Percentiles rank a stretch among this genome's conserved stretches.
Evolutionary conservation across 23 tunicate species (phyloP).

Genomic region (Trididemnum nubilum): DNA sequence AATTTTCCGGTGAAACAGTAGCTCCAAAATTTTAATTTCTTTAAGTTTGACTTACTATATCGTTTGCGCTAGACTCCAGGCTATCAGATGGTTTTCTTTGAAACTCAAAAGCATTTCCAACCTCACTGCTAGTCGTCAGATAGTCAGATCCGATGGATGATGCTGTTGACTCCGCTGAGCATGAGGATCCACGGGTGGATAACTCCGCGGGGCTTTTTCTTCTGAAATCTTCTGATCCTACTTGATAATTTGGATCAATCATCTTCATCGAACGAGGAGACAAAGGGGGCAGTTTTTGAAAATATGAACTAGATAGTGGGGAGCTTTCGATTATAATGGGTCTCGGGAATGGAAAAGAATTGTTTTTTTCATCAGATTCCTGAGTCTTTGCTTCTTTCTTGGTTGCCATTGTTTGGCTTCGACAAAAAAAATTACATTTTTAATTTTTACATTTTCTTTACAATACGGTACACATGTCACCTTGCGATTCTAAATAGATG

Average conservation of each 20-base stretch:
- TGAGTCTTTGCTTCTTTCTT: neutral
- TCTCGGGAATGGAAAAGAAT: neutral
- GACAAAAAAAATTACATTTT: too few species aligned
- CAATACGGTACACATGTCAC: too few species aligned
- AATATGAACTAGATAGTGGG: conserved; percentile 49
- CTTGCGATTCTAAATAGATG: too few species aligned
- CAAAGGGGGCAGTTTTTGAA: conserved; percentile 46
- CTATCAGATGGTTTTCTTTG: conserved; percentile 30
- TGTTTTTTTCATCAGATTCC: neutral
- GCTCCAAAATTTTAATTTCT: too few species aligned
- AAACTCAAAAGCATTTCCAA: conserved; percentile 18
- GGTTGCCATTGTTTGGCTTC: too few species aligned
- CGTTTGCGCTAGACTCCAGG: conserved; percentile 5
- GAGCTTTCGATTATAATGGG: conserved; percentile 20
- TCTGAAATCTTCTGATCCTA: neutral
- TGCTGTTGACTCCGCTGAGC: conserved; percentile 31
- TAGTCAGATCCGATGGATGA: conserved; percentile 45
- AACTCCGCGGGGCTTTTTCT: conserved; percentile 1
- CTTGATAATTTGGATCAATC: conserved; percentile 28
- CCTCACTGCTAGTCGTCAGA: conserved; percentile 20
- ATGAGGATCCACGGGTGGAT: conserved; percentile 7
- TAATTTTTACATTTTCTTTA: too few species aligned
- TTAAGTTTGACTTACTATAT: conserved; percentile 58
- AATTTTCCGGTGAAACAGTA: too few species aligned
- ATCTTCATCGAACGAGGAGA: conserved; percentile 52